Conservation (phyloP, 2,113 vertebrate genomes). For the Bungarus multicinctus region DNA sequence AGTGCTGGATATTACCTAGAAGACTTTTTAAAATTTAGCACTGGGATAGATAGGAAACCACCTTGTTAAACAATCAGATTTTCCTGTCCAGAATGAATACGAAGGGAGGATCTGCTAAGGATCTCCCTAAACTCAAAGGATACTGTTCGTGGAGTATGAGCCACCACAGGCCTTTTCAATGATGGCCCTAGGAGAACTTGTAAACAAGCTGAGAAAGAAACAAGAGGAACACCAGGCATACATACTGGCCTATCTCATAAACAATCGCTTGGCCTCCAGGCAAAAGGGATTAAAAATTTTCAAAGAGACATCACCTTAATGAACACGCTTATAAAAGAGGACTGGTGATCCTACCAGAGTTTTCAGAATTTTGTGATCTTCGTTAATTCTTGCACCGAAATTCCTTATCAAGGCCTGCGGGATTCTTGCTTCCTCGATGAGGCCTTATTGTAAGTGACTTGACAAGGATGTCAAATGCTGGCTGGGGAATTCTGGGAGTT, state of each 20-base stretch:
- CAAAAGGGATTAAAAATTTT: not conserved
- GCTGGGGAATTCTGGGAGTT: not conserved
- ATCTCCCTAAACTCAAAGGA: not conserved
- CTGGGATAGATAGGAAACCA: not conserved
- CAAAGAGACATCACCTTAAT: not conserved
- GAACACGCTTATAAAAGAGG: not conserved
- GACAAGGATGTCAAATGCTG: not conserved
- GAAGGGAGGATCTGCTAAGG: not conserved
- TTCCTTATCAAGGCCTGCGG: not conserved
- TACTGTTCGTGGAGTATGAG: not conserved
- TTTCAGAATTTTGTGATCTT: not conserved
- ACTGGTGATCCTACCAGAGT: not conserved
- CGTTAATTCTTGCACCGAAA: not conserved
- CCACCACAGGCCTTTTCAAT: not conserved
- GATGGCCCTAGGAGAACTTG: not conserved
- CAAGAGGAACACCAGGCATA: not conserved
- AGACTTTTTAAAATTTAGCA: not conserved
- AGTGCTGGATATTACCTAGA: not conserved
- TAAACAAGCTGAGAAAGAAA: not conserved
- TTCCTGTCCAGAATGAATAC: not conserved
- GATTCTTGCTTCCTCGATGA: not conserved
- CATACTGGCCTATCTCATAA: not conserved
- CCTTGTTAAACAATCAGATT: not conserved
- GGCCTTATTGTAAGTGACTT: not conserved
- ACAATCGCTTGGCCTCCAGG: not conserved